Conservation (phyloP, 2,113 vertebrate species). For the Brachypteracias leptosomus region DNA sequence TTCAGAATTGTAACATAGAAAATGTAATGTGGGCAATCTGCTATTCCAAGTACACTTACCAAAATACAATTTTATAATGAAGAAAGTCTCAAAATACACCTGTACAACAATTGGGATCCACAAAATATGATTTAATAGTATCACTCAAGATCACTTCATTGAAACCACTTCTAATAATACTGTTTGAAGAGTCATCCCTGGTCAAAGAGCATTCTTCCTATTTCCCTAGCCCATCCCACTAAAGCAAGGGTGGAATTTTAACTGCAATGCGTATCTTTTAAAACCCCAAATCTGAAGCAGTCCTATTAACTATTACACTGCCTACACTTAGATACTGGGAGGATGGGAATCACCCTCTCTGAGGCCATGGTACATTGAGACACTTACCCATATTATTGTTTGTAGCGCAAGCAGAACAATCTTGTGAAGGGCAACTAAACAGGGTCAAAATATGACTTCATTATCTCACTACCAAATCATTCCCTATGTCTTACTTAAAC, state of each 20-base stretch:
- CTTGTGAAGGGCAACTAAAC: conserved; percentile 62
- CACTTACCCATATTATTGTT: conserved; percentile 44
- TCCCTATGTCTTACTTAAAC: conserved; percentile 65
- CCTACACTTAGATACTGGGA: conserved; percentile 33
- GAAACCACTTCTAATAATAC: conserved; percentile 61
- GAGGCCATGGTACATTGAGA: conserved; percentile 59
- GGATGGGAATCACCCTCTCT: conserved; percentile 10
- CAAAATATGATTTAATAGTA: conserved; percentile 68
- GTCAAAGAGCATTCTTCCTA: conserved; percentile 30
- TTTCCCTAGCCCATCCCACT: conserved; percentile 3
- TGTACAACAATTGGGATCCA: conserved; percentile 68
- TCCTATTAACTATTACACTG: conserved; percentile 49
- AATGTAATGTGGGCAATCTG: conserved; percentile 67
- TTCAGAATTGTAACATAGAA: conserved; percentile 71
- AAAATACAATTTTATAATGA: conserved; percentile 77
- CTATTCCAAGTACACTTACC: conserved; percentile 73
- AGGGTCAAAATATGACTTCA: conserved; percentile 58
- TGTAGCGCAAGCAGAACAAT: conserved; percentile 59
- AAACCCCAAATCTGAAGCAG: conserved; percentile 28
- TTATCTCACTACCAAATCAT: conserved; percentile 51
- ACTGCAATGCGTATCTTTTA: not conserved
- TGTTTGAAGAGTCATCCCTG: conserved; percentile 56
- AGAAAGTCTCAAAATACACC: conserved; percentile 74
- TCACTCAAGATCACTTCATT: conserved; percentile 67
- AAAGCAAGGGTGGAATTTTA: conserved; percentile 39